Percentiles rank a stretch among this genome's conserved stretches.
Evolutionary conservation across 1,140 invertebrate genomes (phyloP).

Genomic region (Atta colombica): DNA sequence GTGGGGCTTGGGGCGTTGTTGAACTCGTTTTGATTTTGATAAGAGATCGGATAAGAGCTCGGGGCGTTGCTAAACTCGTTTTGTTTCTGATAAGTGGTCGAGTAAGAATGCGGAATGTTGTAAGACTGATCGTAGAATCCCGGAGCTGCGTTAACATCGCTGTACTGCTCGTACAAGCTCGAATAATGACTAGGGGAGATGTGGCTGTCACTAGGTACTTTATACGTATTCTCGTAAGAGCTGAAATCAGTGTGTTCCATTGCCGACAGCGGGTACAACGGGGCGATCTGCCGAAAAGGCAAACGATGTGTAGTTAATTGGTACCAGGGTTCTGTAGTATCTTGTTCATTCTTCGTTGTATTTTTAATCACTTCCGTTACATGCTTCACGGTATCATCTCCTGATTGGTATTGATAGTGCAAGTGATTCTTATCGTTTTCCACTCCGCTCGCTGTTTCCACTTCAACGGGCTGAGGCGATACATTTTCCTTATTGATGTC

Average conservation of each 20-base stretch:
- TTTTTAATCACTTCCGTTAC: background rate
- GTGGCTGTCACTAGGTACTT: constrained; percentile 17
- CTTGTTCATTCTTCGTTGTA: background rate
- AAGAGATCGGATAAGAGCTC: constrained; percentile 17
- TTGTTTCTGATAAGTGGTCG: constrained; percentile 9
- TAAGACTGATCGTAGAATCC: background rate
- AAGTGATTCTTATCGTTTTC: background rate
- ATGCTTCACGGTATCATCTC: background rate
- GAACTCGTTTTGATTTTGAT: constrained; percentile 14
- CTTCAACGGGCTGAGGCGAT: background rate
- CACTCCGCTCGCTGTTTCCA: background rate
- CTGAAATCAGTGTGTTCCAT: background rate
- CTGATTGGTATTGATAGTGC: constrained; percentile 3
- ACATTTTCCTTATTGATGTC: background rate
- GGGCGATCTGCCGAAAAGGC: constrained; percentile 27
- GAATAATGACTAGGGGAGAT: background rate
- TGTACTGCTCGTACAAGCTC: constrained; percentile 7
- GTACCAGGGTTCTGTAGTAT: background rate
- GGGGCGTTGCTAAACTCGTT: constrained; percentile 29
- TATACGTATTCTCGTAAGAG: constrained; percentile 21
- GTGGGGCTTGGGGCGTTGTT: background rate
- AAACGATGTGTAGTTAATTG: constrained; percentile 21
- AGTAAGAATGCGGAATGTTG: background rate
- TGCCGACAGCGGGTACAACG: constrained; percentile 12
- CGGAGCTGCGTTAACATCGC: background rate